Percentiles rank a stretch among this genome's conserved stretches.
phyloP scores from a whole-genome alignment of 2,797 vertebrate species.

The Pseudomugil tenellus region DNA sequence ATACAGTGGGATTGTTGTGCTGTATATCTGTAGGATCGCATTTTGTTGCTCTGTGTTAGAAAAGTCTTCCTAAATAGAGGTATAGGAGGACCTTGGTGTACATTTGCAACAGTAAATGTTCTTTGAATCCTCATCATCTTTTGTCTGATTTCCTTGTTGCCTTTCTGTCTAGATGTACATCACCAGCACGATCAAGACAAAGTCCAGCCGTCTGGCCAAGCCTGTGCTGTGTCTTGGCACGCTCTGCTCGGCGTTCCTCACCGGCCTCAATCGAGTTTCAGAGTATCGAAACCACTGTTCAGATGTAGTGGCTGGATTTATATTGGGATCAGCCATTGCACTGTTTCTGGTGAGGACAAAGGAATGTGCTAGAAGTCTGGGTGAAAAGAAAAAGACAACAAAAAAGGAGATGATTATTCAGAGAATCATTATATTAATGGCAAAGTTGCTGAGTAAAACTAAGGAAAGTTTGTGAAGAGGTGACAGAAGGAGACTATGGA shows the following conservation, averaged over 20 bases:
- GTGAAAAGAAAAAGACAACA: neutral
- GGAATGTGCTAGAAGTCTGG: neutral
- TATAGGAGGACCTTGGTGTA: neutral
- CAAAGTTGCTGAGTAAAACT: no score
- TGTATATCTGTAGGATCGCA: conserved; percentile 19
- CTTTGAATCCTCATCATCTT: neutral
- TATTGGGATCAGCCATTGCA: conserved; percentile 91
- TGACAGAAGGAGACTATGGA: neutral
- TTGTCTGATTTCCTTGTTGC: neutral
- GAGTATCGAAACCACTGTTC: conserved; percentile 98
- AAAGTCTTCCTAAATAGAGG: neutral
- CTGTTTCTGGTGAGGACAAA: conserved; percentile 90
- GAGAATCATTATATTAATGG: neutral
- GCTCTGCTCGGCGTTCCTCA: conserved; percentile 94
- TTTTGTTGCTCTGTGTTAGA: conserved; percentile 8
- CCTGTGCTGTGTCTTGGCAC: conserved; percentile 94
- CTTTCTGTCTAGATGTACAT: conserved; percentile 93
- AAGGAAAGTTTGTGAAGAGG: no score
- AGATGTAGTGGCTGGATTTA: conserved; percentile 94
- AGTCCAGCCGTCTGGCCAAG: conserved; percentile 96
- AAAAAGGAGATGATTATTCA: neutral
- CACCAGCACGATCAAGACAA: conserved; percentile 98
- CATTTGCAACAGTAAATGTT: neutral
- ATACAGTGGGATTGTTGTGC: conserved; percentile 7
- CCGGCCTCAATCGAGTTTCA: conserved; percentile 94